Base-by-base conservation (phyloP, 2,888 invertebrate genomes). In the Pemphredon lugubris region DNA sequence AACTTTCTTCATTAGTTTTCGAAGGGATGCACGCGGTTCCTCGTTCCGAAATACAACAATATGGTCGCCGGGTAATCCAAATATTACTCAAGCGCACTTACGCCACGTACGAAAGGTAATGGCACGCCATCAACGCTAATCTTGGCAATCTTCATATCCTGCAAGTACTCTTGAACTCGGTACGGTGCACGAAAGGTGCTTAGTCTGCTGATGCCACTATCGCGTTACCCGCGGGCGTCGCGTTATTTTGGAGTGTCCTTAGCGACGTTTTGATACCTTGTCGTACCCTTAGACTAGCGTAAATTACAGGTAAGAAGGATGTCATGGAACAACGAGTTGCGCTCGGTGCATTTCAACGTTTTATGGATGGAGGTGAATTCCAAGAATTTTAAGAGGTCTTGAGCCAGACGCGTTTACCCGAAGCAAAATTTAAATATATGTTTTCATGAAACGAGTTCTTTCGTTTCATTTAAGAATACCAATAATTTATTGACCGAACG, bases 61-160 rank as follows among this genome's bases (percentile, higher is more conserved):
- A 32, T 23, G n/a, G 11, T 32, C 2, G 20, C 14, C 14, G 18
- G 13, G 4, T 48, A 40, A 54, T 55, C 30, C 18, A 21, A 21
- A 32, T 44, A 64, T 77, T 73, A 67, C 45, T 37, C 45, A 57
- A 44, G 32, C 40, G 32, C n/a, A 51, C 39, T 60, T 23, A 30
- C 2, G 39, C 40, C 39, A 48, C 59, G 63, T 54, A 58, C 21
- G 64, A 66, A 63, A 67, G 32, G 60, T 51, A 69, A 55, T 53
- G 54, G 51, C 45, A 21, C 59, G 44, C 51, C 60, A 54, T 64
- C 53, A 50, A 6, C 64, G 66, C 67, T 74, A 81, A 80, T 80
- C 78, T 81, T 60, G 69, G 45, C 63, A 65, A 78, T 72, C 78
- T 78, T 78, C 76, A 55, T 78, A 79, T 76, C 74, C 64, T 60